These are phyloP conservation scores for Melieria crassipennis DNA, from an alignment of 2,888 invertebrate genomes.

Conservation along the genomic window DNA sequence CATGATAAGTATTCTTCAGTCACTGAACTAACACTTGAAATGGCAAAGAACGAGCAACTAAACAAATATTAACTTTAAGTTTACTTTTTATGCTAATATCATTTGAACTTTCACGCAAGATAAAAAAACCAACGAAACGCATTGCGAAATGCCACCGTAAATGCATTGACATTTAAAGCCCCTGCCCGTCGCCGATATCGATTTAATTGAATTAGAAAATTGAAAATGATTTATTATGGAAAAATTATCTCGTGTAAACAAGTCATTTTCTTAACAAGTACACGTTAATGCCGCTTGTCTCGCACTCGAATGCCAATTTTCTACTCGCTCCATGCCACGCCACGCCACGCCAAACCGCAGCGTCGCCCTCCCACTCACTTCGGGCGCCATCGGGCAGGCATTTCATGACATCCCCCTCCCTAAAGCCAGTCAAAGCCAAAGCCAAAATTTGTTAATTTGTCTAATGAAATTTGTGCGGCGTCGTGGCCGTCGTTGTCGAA, in stretches of 20 bases:
- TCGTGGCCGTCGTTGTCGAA: conserved; percentile 9
- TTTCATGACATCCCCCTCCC: not conserved
- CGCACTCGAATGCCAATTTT: not conserved
- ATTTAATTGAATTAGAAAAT: conserved; percentile 36
- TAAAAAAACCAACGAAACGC: not conserved
- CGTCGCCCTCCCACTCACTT: not conserved
- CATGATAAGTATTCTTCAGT: too few relatives aligned
- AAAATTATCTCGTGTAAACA: conserved; percentile 63
- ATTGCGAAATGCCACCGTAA: not conserved
- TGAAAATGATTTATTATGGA: conserved; percentile 57
- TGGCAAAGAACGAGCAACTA: not conserved
- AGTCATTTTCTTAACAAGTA: conserved; percentile 28
- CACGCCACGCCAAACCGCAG: not conserved
- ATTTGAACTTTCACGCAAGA: not conserved
- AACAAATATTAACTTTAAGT: not conserved
- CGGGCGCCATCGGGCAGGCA: not conserved
- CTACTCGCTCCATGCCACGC: not conserved
- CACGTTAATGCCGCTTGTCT: conserved; percentile 21
- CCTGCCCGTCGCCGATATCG: conserved; percentile 27
- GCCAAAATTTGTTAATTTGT: conserved; percentile 54
- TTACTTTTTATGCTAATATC: conserved; percentile 18
- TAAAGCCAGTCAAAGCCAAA: conserved; percentile 4
- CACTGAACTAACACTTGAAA: too few relatives aligned
- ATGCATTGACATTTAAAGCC: conserved; percentile 30
- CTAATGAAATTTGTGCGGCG: conserved; percentile 54